A percentile compares a stretch with the other conserved stretches of the same genome.
Conservation (phyloP, 2,113 vertebrate species). For the Oryzias melastigma region DNA sequence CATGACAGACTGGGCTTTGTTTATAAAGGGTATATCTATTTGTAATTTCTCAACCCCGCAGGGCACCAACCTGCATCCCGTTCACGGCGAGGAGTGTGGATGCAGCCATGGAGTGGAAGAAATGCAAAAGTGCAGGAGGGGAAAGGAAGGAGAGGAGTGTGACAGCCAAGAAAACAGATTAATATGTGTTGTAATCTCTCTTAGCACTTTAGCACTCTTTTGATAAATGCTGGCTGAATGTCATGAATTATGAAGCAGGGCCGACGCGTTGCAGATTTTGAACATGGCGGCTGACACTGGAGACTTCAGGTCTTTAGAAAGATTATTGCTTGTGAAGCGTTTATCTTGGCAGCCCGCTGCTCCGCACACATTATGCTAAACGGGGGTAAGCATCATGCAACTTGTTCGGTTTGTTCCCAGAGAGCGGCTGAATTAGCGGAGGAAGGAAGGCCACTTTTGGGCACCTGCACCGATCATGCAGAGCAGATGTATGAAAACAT, state of each 20-base stretch:
- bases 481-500: constrained; percentile 48
- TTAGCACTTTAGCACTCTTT: constrained; percentile 32
- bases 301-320: constrained; percentile 47
- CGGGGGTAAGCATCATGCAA: constrained; percentile 26
- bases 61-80: constrained; percentile 1
- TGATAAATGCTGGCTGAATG: constrained; percentile 37
- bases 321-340: constrained; percentile 43
- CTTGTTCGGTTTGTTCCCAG: constrained; percentile 11
- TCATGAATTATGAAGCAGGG: constrained; percentile 49
- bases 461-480: constrained; percentile 5
- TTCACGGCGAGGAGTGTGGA: background rate
- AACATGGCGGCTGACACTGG: constrained; percentile 39
- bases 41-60: constrained; percentile 22
- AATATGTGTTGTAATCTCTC: constrained; percentile 24
- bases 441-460: background rate
- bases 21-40: constrained; percentile 28
- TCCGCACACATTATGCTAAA: constrained; percentile 35
- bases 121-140: constrained; percentile 3
- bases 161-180: constrained; percentile 28
- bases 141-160: constrained; percentile 15
- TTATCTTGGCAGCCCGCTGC: constrained; percentile 46
- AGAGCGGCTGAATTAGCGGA: background rate
- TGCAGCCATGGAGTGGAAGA: background rate
- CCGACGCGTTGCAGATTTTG: constrained; percentile 38
- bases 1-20: constrained; percentile 44